phyloP scores from a whole-genome alignment of 2,888 invertebrate genomes.

The Ophion ellenae region DNA sequence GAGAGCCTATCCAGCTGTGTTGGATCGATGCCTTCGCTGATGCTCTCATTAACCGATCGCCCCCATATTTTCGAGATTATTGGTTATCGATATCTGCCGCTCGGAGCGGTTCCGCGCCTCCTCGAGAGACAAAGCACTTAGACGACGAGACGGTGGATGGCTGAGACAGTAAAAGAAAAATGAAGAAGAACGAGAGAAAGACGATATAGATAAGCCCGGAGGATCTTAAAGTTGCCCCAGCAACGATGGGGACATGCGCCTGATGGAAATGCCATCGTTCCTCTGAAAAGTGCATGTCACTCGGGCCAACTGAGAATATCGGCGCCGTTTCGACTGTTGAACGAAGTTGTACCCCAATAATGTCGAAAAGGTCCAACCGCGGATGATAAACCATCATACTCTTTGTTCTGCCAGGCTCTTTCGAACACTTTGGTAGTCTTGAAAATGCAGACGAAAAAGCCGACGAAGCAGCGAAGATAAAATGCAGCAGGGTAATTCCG shows the following conservation, averaged over 20 bases:
- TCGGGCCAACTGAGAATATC: neutral
- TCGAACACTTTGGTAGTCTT: neutral
- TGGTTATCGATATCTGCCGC: slow-evolving; percentile 62
- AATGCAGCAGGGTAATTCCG: slow-evolving; percentile 4
- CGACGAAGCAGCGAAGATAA: slow-evolving; percentile 32
- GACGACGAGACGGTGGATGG: slow-evolving; percentile 8
- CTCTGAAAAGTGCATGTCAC: slow-evolving; percentile 21
- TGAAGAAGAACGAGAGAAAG: slow-evolving; percentile 5
- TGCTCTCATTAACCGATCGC: slow-evolving; percentile 59
- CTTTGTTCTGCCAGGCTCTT: neutral
- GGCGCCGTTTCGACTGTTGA: neutral
- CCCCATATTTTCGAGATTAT: slow-evolving; percentile 57
- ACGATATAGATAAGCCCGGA: slow-evolving; percentile 12
- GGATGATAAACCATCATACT: neutral
- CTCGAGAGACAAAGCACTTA: slow-evolving; percentile 29
- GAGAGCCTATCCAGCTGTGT: slow-evolving; percentile 11
- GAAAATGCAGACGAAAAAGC: slow-evolving; percentile 22
- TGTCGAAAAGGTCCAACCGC: neutral
- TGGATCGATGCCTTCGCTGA: slow-evolving; percentile 41
- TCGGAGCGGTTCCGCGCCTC: slow-evolving; percentile 29
- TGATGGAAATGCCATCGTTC: slow-evolving; percentile 14
- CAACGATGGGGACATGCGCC: slow-evolving; percentile 33
- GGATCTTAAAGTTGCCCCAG: slow-evolving; percentile 27
- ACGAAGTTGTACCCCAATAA: neutral
- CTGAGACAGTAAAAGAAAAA: slow-evolving; percentile 7